Base-by-base conservation (phyloP, 2,888 invertebrate genomes). In the Sicus ferrugineus region DNA sequence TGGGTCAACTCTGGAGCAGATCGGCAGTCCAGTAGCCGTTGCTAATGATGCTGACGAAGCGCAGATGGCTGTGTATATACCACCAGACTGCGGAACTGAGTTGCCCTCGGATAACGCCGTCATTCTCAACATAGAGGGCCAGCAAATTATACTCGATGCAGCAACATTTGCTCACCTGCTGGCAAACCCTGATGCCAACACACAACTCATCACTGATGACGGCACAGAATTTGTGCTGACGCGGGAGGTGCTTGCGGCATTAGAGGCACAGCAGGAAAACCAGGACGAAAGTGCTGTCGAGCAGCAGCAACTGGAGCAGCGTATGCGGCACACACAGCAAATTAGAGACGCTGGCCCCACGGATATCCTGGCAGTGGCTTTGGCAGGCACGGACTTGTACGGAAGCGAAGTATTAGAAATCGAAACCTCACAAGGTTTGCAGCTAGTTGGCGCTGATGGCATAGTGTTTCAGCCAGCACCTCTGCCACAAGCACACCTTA, bases 361-460 rank as follows among this genome's bases (percentile, higher is more conserved):
- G 74, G 93, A 93, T 80, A 91, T 93, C 74, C 84, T 93, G 56
- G 92, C 93, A 19, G 92, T 91, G 14, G 92, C 93, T 19, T 85
- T 93, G 56, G 92, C 92, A 0, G 91, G 91, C 77, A 91, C 91
- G 23, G 92, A 92, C 80, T 89, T 90, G 56, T 92, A 92, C 78
- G 87, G 72, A 87, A 89, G 71, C 73, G 80, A 74, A 66, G 78
- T 77, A 9, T 74, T 74, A 77, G 75, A 76, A 59, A 77, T 79
- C 34, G 76, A 77, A 54, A 75, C 76, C 9, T 75, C 74, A 21
- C 73, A 75, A 62, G 61, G 73, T 70, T 73, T 73, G 73, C 75
- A 70, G 70, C 73, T 78, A 69, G 75, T 75, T 72, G 77, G 34
- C 56, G 75, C 34, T 71, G 73, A 70, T 62, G 70, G 67, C 7